phyloP scores from a whole-genome alignment of 1,140 invertebrate species.

The Calephelis nemesis region DNA sequence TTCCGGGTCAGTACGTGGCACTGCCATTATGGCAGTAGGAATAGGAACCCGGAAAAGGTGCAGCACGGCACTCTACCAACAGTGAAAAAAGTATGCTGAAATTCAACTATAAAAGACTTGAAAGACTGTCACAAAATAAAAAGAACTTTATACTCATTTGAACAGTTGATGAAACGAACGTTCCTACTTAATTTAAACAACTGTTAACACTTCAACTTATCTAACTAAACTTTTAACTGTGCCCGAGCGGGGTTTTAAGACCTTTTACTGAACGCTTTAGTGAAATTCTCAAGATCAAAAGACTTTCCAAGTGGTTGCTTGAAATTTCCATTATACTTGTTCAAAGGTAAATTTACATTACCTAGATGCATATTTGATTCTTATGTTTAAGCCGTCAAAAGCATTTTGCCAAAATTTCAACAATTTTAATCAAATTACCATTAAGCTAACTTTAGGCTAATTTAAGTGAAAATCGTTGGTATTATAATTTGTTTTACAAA shows the following conservation, averaged over 20 bases:
- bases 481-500: too few relatives aligned
- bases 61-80: too few relatives aligned
- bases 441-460: too few relatives aligned
- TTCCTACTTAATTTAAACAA: constrained; percentile 3
- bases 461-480: too few relatives aligned
- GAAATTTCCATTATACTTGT: constrained; percentile 68
- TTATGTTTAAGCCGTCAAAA: constrained; percentile 14
- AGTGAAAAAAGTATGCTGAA: too few relatives aligned
- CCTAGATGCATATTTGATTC: constrained; percentile 36
- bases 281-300: constrained; percentile 70
- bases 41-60: too few relatives aligned
- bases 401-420: constrained; percentile 5
- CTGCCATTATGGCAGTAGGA: too few relatives aligned
- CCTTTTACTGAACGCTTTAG: constrained; percentile 49
- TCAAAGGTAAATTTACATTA: constrained; percentile 59
- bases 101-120: background rate
- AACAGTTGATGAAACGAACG: background rate
- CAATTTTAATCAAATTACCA: constrained; percentile 7
- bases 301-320: constrained; percentile 63
- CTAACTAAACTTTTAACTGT: constrained; percentile 43
- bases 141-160: background rate
- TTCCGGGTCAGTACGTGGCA: too few relatives aligned
- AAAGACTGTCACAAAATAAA: background rate
- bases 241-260: constrained; percentile 44
- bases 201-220: constrained; percentile 3